phyloP scores from a whole-genome alignment of 1,140 invertebrate species.

The Parapsyche elsis region DNA sequence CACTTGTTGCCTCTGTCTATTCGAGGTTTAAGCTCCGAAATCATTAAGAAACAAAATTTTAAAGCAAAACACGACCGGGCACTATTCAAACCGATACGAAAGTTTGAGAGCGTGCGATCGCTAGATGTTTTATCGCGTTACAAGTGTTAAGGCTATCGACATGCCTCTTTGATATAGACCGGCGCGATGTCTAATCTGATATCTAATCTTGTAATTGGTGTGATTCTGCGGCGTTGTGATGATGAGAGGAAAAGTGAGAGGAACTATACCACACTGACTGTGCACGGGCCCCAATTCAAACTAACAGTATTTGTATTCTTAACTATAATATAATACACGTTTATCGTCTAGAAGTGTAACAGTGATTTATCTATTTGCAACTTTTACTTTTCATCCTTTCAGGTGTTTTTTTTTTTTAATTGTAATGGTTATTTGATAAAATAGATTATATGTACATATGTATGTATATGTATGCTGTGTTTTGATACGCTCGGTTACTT shows the following conservation, averaged over 20 bases:
- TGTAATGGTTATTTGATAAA: no score
- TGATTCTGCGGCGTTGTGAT: constrained; percentile 27
- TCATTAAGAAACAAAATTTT: no score
- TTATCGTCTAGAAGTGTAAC: no score
- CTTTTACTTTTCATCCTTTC: constrained; percentile 17
- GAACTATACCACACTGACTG: background rate
- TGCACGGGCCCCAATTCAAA: background rate
- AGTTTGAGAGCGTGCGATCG: constrained; percentile 1
- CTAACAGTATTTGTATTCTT: background rate
- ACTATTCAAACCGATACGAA: background rate
- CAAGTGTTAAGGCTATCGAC: constrained; percentile 40
- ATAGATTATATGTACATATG: no score
- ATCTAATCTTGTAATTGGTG: constrained; percentile 49
- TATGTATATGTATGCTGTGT: no score
- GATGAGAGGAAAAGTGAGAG: constrained; percentile 40
- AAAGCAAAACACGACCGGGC: no score
- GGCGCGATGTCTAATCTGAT: constrained; percentile 40
- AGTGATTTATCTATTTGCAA: background rate
- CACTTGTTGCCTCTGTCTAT: no score
- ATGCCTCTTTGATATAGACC: constrained; percentile 43
- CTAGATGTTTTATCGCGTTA: constrained; percentile 18
- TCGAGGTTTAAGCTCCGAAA: no score
- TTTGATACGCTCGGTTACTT: constrained; percentile 11
- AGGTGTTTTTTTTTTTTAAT: no score
- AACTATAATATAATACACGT: no score